phyloP scores from a whole-genome alignment of 2,888 invertebrate genomes.

The Charanyca ferruginea region DNA sequence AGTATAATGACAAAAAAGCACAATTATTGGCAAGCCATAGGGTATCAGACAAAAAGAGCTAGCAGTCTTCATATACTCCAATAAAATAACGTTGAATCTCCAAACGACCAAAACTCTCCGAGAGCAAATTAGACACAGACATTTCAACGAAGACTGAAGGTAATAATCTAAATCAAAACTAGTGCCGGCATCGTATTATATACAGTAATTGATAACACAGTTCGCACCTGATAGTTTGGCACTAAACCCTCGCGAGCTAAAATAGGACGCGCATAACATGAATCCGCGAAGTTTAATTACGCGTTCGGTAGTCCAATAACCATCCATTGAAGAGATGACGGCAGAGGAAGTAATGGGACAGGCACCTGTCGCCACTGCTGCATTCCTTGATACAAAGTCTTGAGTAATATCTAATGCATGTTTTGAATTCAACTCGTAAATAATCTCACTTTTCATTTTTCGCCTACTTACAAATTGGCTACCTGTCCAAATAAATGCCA shows the following conservation, averaged over 20 bases:
- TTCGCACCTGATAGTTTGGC: slow-evolving; percentile 85
- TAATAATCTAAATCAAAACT: slow-evolving; percentile 67
- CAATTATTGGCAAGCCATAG: neutral
- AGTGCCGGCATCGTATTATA: slow-evolving; percentile 75
- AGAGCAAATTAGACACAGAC: slow-evolving; percentile 53
- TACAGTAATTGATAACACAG: slow-evolving; percentile 74
- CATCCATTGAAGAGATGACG: slow-evolving; percentile 14
- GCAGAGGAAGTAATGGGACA: slow-evolving; percentile 19
- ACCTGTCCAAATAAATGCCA: slow-evolving; percentile 11
- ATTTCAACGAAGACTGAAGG: slow-evolving; percentile 68
- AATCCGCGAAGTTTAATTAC: slow-evolving; percentile 50
- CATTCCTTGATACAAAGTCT: slow-evolving; percentile 32
- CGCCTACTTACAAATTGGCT: neutral
- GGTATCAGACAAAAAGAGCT: neutral
- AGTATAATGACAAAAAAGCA: no score
- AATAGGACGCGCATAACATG: slow-evolving; percentile 66
- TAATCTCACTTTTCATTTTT: slow-evolving; percentile 30
- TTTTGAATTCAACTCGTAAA: slow-evolving; percentile 11
- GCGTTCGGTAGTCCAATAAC: slow-evolving; percentile 45
- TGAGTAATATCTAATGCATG: slow-evolving; percentile 29
- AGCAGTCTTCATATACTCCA: neutral
- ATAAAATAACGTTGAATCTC: slow-evolving; percentile 9
- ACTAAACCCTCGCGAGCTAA: slow-evolving; percentile 69
- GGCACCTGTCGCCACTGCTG: slow-evolving; percentile 13
- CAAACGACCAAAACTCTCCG: slow-evolving; percentile 6